Evolutionary conservation across 2,113 vertebrate genomes (phyloP).

Genomic region (Diphyllodes magnificus): DNA sequence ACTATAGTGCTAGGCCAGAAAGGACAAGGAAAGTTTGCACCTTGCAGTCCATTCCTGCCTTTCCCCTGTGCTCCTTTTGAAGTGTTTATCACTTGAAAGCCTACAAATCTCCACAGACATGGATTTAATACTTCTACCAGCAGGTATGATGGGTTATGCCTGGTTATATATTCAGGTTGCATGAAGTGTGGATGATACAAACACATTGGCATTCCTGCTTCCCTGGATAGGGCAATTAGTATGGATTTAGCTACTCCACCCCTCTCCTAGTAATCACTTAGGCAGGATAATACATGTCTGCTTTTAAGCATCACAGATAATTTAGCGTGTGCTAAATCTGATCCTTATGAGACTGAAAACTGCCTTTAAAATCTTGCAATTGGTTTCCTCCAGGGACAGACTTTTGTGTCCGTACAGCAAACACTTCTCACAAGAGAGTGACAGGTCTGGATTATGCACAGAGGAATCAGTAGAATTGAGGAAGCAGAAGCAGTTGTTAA

Average conservation of each 20-base stretch:
- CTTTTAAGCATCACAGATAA: background rate
- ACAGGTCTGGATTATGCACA: background rate
- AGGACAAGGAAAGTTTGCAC: background rate
- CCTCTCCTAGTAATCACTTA: background rate
- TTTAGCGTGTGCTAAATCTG: background rate
- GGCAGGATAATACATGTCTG: slow-evolving; percentile 8
- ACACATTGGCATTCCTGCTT: background rate
- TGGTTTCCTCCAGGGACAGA: background rate
- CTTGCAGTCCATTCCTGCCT: background rate
- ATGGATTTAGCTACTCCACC: background rate
- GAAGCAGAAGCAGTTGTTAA: background rate
- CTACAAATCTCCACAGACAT: background rate
- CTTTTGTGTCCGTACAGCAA: background rate
- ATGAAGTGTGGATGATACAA: background rate
- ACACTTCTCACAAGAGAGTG: background rate
- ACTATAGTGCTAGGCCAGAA: background rate
- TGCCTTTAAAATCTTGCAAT: background rate
- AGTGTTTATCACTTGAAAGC: background rate
- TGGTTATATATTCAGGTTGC: background rate
- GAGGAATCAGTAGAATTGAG: background rate
- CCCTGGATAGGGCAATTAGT: background rate
- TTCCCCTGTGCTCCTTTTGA: background rate
- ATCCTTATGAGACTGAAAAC: background rate
- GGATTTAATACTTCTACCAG: background rate
- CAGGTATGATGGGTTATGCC: background rate